Conservation (phyloP, 2,888 invertebrate species). For the Eupithecia subfuscata region DNA sequence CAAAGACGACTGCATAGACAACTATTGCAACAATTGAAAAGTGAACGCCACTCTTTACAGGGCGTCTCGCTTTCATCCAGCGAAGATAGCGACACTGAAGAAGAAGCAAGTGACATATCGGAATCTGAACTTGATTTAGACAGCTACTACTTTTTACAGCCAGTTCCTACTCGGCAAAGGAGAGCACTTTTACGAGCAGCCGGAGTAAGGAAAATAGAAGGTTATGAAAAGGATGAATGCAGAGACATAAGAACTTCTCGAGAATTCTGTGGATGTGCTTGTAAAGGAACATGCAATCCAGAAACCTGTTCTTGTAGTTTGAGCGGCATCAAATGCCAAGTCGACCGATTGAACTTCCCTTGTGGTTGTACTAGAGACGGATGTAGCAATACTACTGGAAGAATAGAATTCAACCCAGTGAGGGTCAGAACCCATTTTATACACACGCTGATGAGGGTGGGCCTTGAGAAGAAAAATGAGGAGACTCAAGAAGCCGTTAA, state of each 20-base stretch:
- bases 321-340: slow-evolving; percentile 98
- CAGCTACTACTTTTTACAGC: slow-evolving; percentile 95
- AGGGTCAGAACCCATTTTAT: slow-evolving; percentile 98
- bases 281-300: slow-evolving; percentile 97
- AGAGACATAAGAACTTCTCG: slow-evolving; percentile 95
- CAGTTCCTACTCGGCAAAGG: slow-evolving; percentile 95
- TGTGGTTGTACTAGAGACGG: slow-evolving; percentile 98
- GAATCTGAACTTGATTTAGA: slow-evolving; percentile 94
- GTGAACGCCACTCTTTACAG: slow-evolving; percentile 85
- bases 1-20: slow-evolving; percentile 94
- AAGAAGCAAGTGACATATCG: slow-evolving; percentile 91
- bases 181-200: slow-evolving; percentile 94
- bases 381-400: slow-evolving; percentile 95
- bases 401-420: slow-evolving; percentile 98
- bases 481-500: slow-evolving; percentile 78
- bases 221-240: slow-evolving; percentile 96
- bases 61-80: slow-evolving; percentile 87
- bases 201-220: slow-evolving; percentile 96
- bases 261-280: slow-evolving; percentile 97
- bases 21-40: slow-evolving; percentile 88
- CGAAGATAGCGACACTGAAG: slow-evolving; percentile 93
- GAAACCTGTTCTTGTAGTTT: slow-evolving; percentile 97
- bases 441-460: slow-evolving; percentile 96
- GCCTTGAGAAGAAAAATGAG: slow-evolving; percentile 93
- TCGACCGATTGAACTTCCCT: slow-evolving; percentile 97